Conservation (phyloP, 2,113 vertebrate genomes). For the Corythornis cristatus region DNA sequence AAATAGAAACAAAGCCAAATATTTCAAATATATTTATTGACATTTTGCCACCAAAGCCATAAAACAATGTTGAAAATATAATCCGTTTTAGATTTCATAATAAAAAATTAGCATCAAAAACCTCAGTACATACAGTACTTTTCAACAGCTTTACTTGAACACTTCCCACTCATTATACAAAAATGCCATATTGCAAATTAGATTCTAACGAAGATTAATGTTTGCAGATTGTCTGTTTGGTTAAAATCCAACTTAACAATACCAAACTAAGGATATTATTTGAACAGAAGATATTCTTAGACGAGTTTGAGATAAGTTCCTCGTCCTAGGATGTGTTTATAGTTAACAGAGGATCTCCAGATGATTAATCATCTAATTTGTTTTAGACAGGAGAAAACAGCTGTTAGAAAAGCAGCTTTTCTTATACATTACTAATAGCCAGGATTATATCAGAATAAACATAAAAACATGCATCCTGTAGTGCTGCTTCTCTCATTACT, state of each 20-base stretch:
- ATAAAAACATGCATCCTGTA: rapidly evolving
- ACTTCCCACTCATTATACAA: not conserved
- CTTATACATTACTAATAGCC: not conserved
- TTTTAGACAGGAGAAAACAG: not conserved
- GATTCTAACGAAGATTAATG: constrained; percentile 29
- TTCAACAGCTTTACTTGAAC: not conserved
- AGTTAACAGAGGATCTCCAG: not conserved
- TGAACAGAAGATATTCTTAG: not conserved
- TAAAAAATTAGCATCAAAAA: not conserved
- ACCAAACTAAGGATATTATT: not conserved
- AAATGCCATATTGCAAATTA: constrained; percentile 35
- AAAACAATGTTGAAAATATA: too few relatives aligned
- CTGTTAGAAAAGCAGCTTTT: not conserved
- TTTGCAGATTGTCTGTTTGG: not conserved
- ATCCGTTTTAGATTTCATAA: not conserved
- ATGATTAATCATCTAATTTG: not conserved
- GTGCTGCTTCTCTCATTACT: not conserved
- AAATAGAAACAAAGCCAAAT: constrained; percentile 24
- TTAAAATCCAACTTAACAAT: constrained; percentile 27
- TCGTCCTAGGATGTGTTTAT: not conserved
- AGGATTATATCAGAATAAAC: not conserved
- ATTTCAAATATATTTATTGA: not conserved
- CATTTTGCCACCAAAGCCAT: not conserved
- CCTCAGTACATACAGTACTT: not conserved
- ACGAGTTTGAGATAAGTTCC: not conserved